phyloP scores from a whole-genome alignment of 92 coral and sea anemone species.

The Epizoanthus rinbou region DNA sequence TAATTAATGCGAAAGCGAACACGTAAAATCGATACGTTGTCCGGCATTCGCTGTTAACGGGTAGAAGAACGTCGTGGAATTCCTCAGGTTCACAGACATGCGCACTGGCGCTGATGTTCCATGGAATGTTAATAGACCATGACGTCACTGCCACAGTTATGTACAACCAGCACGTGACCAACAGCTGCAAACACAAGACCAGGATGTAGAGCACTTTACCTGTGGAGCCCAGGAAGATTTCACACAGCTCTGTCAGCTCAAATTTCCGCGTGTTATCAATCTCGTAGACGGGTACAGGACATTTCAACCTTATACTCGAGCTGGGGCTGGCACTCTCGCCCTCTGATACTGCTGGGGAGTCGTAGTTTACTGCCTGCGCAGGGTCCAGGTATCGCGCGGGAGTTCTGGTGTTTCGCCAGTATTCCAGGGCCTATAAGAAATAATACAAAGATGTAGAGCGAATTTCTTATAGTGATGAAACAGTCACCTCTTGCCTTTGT shows the following conservation, averaged over 20 bases:
- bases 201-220: conserved; percentile 30
- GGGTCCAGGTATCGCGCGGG: conserved; percentile 14
- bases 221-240: conserved; percentile 27
- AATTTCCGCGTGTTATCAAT: conserved; percentile 34
- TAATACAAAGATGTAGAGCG: too few species aligned
- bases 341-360: conserved; percentile 29
- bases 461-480: too few species aligned
- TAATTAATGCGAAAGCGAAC: conserved; percentile 22
- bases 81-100: conserved; percentile 29
- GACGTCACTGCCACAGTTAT: conserved; percentile 44
- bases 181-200: conserved; percentile 26
- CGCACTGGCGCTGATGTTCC: conserved; percentile 39
- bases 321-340: conserved; percentile 33
- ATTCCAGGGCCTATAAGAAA: conserved; percentile 26
- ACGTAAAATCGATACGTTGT: conserved; percentile 23
- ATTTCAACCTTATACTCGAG: conserved; percentile 36
- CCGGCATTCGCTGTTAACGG: conserved; percentile 6
- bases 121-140: conserved; percentile 37
- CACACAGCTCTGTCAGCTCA: conserved; percentile 38
- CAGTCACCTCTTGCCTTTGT: too few species aligned
- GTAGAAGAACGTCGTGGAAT: conserved; percentile 29
- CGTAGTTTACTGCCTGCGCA: conserved; percentile 9
- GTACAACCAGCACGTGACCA: conserved; percentile 40
- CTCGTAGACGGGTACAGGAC: conserved; percentile 36
- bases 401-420: conserved; percentile 23